A percentile compares a stretch with the other conserved stretches of the same genome.
phyloP scores from a whole-genome alignment of 2,113 vertebrate species.

The Oceanites oceanicus region DNA sequence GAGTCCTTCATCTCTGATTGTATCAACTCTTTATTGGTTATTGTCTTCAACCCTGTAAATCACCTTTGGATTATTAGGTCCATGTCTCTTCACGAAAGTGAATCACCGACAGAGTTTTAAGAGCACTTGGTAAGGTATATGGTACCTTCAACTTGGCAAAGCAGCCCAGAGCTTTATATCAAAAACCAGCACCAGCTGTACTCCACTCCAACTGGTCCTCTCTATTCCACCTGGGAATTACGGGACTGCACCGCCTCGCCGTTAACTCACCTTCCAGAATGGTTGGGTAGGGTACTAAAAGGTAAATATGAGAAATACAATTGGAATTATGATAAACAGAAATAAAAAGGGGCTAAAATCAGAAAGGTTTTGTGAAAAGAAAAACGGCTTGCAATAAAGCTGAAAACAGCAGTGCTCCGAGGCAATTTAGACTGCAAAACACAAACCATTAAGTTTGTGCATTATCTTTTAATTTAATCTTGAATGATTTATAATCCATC shows the following conservation, averaged over 20 bases:
- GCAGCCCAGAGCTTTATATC: background rate
- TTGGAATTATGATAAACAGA: constrained; percentile 84
- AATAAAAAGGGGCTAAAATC: constrained; percentile 92
- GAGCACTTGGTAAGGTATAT: background rate
- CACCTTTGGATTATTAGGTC: background rate
- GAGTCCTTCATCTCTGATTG: background rate
- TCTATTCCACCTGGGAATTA: background rate
- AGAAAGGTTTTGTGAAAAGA: constrained; percentile 91
- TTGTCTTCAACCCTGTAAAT: background rate
- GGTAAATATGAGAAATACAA: constrained; percentile 82
- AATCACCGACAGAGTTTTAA: background rate
- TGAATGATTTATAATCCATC: constrained; percentile 99
- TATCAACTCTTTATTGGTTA: background rate
- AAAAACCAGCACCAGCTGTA: background rate
- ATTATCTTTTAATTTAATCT: constrained; percentile 99
- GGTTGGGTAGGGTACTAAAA: constrained; percentile 62
- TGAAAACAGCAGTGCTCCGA: constrained; percentile 96
- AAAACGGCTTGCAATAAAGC: constrained; percentile 98
- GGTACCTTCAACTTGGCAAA: background rate
- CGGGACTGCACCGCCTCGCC: background rate
- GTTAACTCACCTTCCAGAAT: constrained; percentile 5
- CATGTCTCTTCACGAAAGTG: background rate
- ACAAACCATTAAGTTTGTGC: constrained; percentile 99
- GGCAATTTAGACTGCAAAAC: constrained; percentile 99
- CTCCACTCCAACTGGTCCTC: background rate